Evolutionary conservation across 2,797 vertebrate genomes (phyloP).

Genomic region (Petrocephalus schoutedeni): DNA sequence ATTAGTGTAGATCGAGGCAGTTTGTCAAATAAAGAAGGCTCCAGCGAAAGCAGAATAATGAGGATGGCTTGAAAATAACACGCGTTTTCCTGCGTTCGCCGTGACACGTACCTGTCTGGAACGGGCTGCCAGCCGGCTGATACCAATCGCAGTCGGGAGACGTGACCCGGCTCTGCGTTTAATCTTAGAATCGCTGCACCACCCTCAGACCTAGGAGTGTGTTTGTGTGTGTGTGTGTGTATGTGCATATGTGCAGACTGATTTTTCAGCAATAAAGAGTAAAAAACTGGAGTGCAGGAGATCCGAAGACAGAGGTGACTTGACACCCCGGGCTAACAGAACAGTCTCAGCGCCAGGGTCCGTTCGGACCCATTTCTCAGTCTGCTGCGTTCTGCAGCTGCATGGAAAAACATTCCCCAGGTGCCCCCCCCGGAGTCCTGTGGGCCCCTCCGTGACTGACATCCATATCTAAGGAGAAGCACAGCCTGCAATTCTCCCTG

Average conservation of each 20-base stretch:
- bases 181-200: background rate
- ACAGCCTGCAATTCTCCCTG: background rate
- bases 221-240: background rate
- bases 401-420: conserved; percentile 61
- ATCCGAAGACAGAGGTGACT: background rate
- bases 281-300: background rate
- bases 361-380: conserved; percentile 53
- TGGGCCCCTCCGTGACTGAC: conserved; percentile 11
- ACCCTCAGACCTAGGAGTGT: background rate
- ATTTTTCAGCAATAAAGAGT: background rate
- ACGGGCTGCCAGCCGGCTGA: background rate
- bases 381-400: conserved; percentile 56
- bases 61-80: background rate
- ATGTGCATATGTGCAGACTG: background rate
- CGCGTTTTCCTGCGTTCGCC: background rate
- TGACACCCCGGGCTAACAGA: background rate
- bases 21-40: background rate
- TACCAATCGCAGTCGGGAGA: background rate
- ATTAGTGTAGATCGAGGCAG: background rate
- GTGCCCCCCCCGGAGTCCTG: conserved; percentile 60
- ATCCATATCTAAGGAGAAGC: background rate
- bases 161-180: background rate
- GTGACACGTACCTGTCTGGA: background rate
- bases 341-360: conserved; percentile 24
- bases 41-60: background rate